Evolutionary conservation across 2,797 vertebrate genomes (phyloP).

Genomic region (Diceros bicornis): DNA sequence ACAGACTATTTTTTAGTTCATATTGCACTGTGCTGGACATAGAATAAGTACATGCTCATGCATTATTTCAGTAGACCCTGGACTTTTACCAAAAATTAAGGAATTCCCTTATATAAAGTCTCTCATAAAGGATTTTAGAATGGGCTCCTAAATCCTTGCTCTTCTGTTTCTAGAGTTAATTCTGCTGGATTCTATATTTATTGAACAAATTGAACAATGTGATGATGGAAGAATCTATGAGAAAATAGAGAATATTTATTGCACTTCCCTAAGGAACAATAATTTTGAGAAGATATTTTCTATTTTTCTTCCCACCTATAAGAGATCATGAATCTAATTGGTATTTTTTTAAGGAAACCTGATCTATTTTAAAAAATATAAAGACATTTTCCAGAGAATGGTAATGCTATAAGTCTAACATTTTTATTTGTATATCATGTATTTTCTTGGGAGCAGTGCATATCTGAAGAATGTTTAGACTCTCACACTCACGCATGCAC

Average conservation of each 20-base stretch:
- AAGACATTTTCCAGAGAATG: background rate
- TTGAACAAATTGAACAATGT: background rate
- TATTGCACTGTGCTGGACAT: background rate
- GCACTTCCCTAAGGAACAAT: background rate
- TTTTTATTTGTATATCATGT: background rate
- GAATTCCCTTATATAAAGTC: background rate
- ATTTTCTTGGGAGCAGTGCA: background rate
- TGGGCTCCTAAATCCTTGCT: background rate
- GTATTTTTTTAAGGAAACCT: background rate
- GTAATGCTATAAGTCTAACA: background rate
- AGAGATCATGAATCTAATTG: background rate
- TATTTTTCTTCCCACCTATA: background rate
- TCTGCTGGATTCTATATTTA: background rate
- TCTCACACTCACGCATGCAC: background rate
- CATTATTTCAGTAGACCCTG: too few relatives aligned
- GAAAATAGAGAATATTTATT: background rate
- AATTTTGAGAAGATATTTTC: background rate
- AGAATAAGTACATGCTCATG: background rate
- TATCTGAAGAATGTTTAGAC: background rate
- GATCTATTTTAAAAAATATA: background rate
- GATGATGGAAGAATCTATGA: background rate
- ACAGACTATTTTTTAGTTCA: background rate
- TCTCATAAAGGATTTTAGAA: background rate
- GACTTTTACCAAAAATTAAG: background rate
- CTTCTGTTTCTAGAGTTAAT: background rate